Evolutionary conservation across 2,888 invertebrate genomes (phyloP), one percentile per base, ranked within the genome.

Genomic region (Gastracanthus pulcherrimus): DNA sequence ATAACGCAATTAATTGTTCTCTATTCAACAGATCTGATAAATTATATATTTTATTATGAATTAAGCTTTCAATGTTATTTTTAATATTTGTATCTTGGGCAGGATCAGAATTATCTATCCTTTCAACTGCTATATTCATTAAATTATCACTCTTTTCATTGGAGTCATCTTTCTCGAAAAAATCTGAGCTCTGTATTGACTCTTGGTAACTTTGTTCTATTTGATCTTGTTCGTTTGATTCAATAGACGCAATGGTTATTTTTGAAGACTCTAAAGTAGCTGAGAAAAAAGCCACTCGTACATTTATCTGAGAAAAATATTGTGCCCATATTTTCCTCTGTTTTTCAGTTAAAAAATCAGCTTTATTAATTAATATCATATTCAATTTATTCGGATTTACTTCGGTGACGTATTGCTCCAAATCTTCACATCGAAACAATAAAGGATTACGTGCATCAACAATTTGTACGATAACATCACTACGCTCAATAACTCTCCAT

Each of bases 401-500:
- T 92, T 98, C 97, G 84, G 94, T 94, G 0, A 97, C 97, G 90
- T 98, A 98, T 19, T 92, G 92, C 87, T 98, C 98, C 75, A 99
- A 93, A 92, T 99, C 99, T 88, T 95, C 95, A 92, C 98, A 98
- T 75, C 98, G 95, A 88, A 98, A 99, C 7, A 99, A 92, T 66
- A 99, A 92, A 0, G 99, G 99, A 93, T 99, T 98, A 84, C 99
- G 94, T 0, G 98, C 98, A 93, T 99, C 99, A 16, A 99, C 96
- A 83, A 99, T 97, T 91, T 99, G 97, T 16, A 98, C 94, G 19
- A 99, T 94, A 0, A 99, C 94, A 92, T 99, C 98, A 89, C 98
- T 97, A 86, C 97, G 95, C 91, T 99, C 99, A n/a, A 99, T 94
- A 0, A 99, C 99, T 86, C 99, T 94, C 99, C 99, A 99, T 41